Evolutionary conservation across 2,113 vertebrate species (phyloP), one percentile per base, ranked within the genome.

Genomic region (Gallinago paraguaiae): DNA sequence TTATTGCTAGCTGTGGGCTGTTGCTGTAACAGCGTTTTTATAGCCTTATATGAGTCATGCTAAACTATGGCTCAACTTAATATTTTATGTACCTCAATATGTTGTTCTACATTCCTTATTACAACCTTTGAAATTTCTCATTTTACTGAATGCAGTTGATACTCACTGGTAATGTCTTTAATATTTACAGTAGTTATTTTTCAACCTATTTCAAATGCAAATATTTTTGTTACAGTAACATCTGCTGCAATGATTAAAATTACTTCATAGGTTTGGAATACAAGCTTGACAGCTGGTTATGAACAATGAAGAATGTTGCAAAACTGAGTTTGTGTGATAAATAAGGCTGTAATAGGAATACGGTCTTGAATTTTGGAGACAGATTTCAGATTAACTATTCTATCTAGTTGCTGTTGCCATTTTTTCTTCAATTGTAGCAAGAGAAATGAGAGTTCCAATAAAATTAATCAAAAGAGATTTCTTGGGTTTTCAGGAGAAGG

Each of bases 1-100:
- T 96, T 95, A 96, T 95, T 95, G 67, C 96, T 97, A 65, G 91
- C 95, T 95, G 82, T 91, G 87, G 93, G 86, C 86, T 93, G 91
- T 95, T 97, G 84, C 84, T 95, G 28, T 97, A 92, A 86, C 72
- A 79, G 69, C 48, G 25, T 75, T 96, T 95, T 94, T 95, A 94
- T 85, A 84, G 88, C 71, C 72, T 86, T 89, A 30, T 48, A 16
- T 71, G 83, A 96, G 88, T 61, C 27, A 18, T 81, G 53, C 69
- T 96, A 92, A 93, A 92, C 71, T 92, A 33, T 81, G 59, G 57
- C 82, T 86, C 75, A 77, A 63, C 82, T 86, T 82, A 90, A 78
- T 97, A 89, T 93, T 95, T 97, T 96, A 95, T 95, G 61, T 92
- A 90, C 69, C 53, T 93, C 86, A 89, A 4, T 95, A 91, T 91